These are phyloP conservation scores for Apotomis capreana DNA, from an alignment of 2,888 invertebrate species.

Conservation along the genomic window DNA sequence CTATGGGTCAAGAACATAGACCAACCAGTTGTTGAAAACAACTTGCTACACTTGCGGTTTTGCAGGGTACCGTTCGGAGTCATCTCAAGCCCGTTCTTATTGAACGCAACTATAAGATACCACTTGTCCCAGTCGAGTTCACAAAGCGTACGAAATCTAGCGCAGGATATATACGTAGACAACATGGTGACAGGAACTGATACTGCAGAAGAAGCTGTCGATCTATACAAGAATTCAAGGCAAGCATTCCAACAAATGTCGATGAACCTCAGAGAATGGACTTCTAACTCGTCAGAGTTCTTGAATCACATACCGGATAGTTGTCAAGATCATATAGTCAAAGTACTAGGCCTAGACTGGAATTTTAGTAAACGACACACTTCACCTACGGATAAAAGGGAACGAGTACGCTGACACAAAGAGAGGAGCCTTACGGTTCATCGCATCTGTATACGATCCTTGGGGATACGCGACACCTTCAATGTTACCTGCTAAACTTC, in stretches of 20 bases:
- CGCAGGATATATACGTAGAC: slow-evolving; percentile 2
- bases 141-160: not conserved
- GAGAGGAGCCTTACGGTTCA: not conserved
- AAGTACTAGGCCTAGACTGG: too few species aligned
- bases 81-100: not conserved
- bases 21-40: not conserved
- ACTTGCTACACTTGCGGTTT: not conserved
- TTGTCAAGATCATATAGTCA: too few species aligned
- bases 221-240: too few species aligned
- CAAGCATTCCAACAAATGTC: too few species aligned
- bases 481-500: not conserved
- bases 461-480: not conserved
- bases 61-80: slow-evolving; percentile 8
- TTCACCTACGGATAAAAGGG: not conserved
- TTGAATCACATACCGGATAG: too few species aligned
- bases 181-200: too few species aligned
- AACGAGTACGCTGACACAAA: not conserved
- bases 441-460: slow-evolving; percentile 5
- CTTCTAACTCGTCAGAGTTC: too few species aligned
- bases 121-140: slow-evolving; percentile 18
- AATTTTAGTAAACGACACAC: slow-evolving; percentile 6
- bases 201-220: too few species aligned
- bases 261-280: too few species aligned
- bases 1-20: slow-evolving; percentile 1
- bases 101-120: slow-evolving; percentile 30